A percentile compares a stretch with the other conserved stretches of the same genome.
Evolutionary conservation across 2,888 invertebrate genomes (phyloP).

Genomic region (Smittia sp.): DNA sequence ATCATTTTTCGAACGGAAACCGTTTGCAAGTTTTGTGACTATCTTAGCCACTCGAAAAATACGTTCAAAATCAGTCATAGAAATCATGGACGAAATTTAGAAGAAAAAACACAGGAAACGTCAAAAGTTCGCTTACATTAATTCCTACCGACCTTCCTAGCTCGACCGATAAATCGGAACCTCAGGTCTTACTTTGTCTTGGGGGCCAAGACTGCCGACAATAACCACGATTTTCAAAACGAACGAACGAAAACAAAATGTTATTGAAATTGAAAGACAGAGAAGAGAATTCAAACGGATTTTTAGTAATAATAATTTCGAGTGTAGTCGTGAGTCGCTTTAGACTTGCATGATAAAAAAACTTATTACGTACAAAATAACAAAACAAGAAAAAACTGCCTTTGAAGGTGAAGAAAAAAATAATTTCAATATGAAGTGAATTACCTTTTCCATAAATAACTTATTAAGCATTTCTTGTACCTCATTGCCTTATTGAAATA

Average conservation of each 20-base stretch:
- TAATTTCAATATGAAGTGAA: slow-evolving; percentile 13
- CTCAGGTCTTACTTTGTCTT: too few relatives aligned
- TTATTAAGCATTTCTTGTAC: neutral
- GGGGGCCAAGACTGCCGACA: too few relatives aligned
- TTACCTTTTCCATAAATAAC: neutral
- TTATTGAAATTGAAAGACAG: neutral
- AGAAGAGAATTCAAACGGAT: neutral
- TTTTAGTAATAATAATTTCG: neutral
- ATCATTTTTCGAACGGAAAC: too few relatives aligned
- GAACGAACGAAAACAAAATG: neutral
- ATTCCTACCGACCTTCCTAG: too few relatives aligned
- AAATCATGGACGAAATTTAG: too few relatives aligned
- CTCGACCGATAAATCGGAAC: too few relatives aligned
- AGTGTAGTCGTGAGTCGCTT: neutral
- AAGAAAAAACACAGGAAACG: too few relatives aligned
- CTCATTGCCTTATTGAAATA: neutral
- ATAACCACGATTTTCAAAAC: too few relatives aligned
- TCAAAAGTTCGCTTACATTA: too few relatives aligned
- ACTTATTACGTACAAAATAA: neutral
- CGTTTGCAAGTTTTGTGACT: too few relatives aligned
- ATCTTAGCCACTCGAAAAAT: too few relatives aligned
- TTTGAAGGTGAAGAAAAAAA: slow-evolving; percentile 34
- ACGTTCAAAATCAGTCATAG: too few relatives aligned
- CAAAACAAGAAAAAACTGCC: neutral
- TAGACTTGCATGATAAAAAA: neutral